Conservation (phyloP, 1,140 invertebrate genomes). For the Penaeus vannamei region DNA sequence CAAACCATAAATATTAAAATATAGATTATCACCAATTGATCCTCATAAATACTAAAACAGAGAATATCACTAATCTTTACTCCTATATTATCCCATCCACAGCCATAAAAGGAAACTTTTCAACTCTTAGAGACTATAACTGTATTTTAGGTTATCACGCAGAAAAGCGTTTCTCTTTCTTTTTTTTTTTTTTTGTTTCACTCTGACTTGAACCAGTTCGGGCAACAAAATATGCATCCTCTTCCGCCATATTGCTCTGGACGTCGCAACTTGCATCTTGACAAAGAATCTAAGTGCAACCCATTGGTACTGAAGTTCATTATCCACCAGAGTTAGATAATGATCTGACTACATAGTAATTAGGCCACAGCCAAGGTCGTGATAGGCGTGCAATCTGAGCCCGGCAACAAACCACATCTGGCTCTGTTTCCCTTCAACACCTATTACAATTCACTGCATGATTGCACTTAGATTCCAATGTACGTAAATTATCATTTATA, state of each 20-base stretch:
- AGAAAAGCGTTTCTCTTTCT: too few species aligned
- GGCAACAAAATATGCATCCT: constrained; percentile 47
- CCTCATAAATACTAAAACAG: constrained; percentile 61
- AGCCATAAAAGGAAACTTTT: constrained; percentile 46
- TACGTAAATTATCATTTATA: constrained; percentile 64
- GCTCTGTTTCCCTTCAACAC: neutral
- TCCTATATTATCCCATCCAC: constrained; percentile 46
- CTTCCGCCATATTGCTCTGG: constrained; percentile 63
- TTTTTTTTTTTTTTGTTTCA: constrained; percentile 18
- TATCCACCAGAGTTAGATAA: too few species aligned
- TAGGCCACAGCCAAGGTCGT: neutral
- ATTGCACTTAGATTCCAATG: constrained; percentile 56
- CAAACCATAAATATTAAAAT: constrained; percentile 65
- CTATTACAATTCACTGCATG: constrained; percentile 33
- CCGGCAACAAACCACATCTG: neutral
- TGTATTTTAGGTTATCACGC: constrained; percentile 2
- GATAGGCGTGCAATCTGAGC: neutral
- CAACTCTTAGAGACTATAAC: constrained; percentile 40
- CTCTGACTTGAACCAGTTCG: constrained; percentile 41
- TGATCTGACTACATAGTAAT: too few species aligned
- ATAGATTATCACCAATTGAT: constrained; percentile 65
- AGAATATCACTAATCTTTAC: constrained; percentile 43
- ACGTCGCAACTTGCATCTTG: constrained; percentile 59
- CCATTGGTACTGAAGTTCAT: constrained; percentile 18
- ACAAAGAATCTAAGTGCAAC: constrained; percentile 58